These are phyloP conservation scores for Ooceraea biroi DNA, from an alignment of 1,140 invertebrate genomes.

Conservation along the genomic window DNA sequence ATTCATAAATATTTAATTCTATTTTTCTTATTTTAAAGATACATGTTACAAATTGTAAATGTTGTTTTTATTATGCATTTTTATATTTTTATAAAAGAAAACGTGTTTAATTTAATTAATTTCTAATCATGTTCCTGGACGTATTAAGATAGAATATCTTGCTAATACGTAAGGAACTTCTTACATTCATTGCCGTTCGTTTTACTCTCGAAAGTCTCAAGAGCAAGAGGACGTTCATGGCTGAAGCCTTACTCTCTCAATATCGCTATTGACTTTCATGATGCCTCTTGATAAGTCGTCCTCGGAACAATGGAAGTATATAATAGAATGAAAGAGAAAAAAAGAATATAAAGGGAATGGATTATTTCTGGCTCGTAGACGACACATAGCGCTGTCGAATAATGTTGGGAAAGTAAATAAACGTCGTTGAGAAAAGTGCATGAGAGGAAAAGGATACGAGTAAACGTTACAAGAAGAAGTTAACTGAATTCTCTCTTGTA, in stretches of 20 bases:
- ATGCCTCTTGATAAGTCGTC: slow-evolving; percentile 44
- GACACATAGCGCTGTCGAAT: not conserved
- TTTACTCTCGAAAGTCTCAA: slow-evolving; percentile 32
- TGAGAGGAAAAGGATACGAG: not conserved
- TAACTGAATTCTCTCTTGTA: not conserved
- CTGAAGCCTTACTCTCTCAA: slow-evolving; percentile 27
- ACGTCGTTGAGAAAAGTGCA: not conserved
- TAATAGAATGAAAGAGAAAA: slow-evolving; percentile 24
- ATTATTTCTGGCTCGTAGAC: slow-evolving; percentile 7
- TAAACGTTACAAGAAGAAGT: not conserved
- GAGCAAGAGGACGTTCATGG: slow-evolving; percentile 29
- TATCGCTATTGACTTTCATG: slow-evolving; percentile 58
- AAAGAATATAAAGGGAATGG: not conserved
- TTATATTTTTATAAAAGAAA: too few relatives aligned
- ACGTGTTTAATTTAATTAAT: not conserved
- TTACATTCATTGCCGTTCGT: slow-evolving; percentile 35
- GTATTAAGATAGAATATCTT: slow-evolving; percentile 24
- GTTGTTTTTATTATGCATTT: too few relatives aligned
- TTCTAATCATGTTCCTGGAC: not conserved
- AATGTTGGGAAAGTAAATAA: slow-evolving; percentile 15
- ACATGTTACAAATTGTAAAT: too few relatives aligned
- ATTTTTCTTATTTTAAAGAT: not conserved
- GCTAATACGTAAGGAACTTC: slow-evolving; percentile 32
- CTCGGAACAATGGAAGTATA: slow-evolving; percentile 2
- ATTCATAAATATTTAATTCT: not conserved